A percentile compares a stretch with the other conserved stretches of the same genome.
Evolutionary conservation across 2,113 vertebrate genomes (phyloP).

Genomic region (Microtus ochrogaster): DNA sequence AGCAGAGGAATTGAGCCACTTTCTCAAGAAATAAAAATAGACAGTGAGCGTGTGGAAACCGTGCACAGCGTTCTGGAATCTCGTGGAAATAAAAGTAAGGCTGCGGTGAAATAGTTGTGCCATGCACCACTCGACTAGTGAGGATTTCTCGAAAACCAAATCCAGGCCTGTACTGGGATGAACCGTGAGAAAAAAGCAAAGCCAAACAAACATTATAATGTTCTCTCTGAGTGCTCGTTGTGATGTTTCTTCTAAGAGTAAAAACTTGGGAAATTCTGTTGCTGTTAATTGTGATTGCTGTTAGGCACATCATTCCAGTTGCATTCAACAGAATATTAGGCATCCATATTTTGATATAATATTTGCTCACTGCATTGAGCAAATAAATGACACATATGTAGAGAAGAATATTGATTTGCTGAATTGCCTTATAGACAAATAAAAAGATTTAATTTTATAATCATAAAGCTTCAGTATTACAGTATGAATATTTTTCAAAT

Average conservation of each 20-base stretch:
- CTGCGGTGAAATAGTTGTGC: neutral
- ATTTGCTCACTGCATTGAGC: slow-evolving; percentile 3
- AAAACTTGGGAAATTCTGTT: neutral
- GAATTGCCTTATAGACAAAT: neutral
- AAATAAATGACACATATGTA: neutral
- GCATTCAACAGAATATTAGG: neutral
- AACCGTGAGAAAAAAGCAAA: neutral
- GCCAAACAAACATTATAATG: neutral
- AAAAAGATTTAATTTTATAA: neutral
- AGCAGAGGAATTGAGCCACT: neutral
- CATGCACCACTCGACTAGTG: neutral
- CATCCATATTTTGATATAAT: neutral
- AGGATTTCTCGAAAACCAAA: neutral
- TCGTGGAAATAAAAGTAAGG: slow-evolving; percentile 10
- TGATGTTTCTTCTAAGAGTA: neutral
- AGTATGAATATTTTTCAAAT: slow-evolving; percentile 45
- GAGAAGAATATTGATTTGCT: neutral
- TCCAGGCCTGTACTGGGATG: neutral
- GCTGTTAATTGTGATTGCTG: neutral
- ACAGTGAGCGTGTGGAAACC: neutral
- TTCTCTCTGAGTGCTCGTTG: neutral
- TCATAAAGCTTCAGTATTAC: neutral
- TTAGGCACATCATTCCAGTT: slow-evolving; percentile 30
- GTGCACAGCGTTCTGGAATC: neutral
- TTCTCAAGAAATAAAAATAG: neutral